These are phyloP conservation scores for Philotrypesis tridentata DNA, from an alignment of 1,140 invertebrate genomes.

Conservation along the genomic window DNA sequence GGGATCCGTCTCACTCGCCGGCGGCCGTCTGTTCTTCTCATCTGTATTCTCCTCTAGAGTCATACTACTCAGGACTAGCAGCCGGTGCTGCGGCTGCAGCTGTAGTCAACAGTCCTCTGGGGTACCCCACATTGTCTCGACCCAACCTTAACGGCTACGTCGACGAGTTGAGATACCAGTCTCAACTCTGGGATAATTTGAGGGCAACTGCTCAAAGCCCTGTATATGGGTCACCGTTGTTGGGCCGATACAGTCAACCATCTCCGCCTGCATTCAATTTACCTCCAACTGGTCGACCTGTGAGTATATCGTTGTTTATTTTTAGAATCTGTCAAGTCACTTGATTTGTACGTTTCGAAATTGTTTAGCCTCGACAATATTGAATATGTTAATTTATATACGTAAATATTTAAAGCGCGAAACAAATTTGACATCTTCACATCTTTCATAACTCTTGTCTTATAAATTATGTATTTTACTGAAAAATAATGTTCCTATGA, in stretches of 20 bases:
- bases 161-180: slow-evolving; percentile 73
- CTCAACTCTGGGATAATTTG: slow-evolving; percentile 76
- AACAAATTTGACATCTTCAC: too few species aligned
- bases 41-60: slow-evolving; percentile 55
- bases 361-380: too few species aligned
- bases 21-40: slow-evolving; percentile 62
- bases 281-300: slow-evolving; percentile 27
- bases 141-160: slow-evolving; percentile 53
- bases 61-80: slow-evolving; percentile 59
- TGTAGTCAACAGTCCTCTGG: background rate
- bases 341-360: too few species aligned
- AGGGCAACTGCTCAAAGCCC: slow-evolving; percentile 71
- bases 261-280: slow-evolving; percentile 2
- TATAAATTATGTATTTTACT: too few species aligned
- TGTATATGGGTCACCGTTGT: slow-evolving; percentile 59
- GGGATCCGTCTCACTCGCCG: slow-evolving; percentile 61
- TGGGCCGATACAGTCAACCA: slow-evolving; percentile 62
- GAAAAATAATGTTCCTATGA: too few species aligned
- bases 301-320: background rate
- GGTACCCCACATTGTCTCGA: background rate
- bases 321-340: background rate
- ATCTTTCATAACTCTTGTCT: too few species aligned
- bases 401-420: too few species aligned
- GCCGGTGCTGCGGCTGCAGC: background rate
- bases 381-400: too few species aligned